A percentile compares a stretch with the other conserved stretches of the same genome.
Conservation (phyloP, 1,140 invertebrate genomes). For the Drosophila neocordata region DNA sequence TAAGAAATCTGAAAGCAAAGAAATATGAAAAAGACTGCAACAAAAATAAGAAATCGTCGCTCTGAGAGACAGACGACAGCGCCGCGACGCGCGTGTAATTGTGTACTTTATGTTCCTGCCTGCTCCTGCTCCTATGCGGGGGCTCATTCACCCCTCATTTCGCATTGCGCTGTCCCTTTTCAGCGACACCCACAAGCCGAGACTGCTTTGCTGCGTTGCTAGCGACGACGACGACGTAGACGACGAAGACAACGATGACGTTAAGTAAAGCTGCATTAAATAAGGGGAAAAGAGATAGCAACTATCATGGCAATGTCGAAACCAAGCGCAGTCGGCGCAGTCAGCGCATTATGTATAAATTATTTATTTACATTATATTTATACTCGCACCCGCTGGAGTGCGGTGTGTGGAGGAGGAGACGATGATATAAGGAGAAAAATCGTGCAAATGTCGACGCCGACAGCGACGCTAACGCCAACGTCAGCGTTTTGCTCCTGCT, state of each 20-base stretch:
- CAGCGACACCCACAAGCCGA: slow-evolving; percentile 49
- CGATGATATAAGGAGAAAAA: slow-evolving; percentile 13
- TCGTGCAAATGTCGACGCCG: slow-evolving; percentile 14
- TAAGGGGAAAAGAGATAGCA: slow-evolving; percentile 34
- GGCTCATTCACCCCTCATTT: slow-evolving; percentile 36
- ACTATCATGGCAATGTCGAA: slow-evolving; percentile 25
- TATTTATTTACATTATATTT: slow-evolving; percentile 80
- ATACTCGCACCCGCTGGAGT: slow-evolving; percentile 28
- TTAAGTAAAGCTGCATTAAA: slow-evolving; percentile 35
- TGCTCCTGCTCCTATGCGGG: slow-evolving; percentile 14
- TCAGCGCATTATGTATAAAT: slow-evolving; percentile 73
- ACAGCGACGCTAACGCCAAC: slow-evolving; percentile 1
- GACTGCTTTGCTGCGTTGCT: slow-evolving; percentile 47
- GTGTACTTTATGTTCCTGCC: slow-evolving; percentile 57
- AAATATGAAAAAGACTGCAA: slow-evolving; percentile 36
- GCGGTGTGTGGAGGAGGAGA: slow-evolving; percentile 13
- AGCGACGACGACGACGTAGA: not conserved
- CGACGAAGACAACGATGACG: slow-evolving; percentile 18
- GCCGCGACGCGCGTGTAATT: slow-evolving; percentile 53
- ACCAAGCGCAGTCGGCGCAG: slow-evolving; percentile 45
- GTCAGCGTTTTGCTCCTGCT: slow-evolving; percentile 1
- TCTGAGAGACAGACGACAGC: slow-evolving; percentile 29
- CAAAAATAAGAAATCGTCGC: slow-evolving; percentile 33
- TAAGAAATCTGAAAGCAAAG: slow-evolving; percentile 35
- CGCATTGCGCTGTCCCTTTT: slow-evolving; percentile 31